Percentiles rank a stretch among this genome's conserved stretches.
Evolutionary conservation across 2,888 invertebrate species (phyloP).

Genomic region (Torymus aiolomorphi): DNA sequence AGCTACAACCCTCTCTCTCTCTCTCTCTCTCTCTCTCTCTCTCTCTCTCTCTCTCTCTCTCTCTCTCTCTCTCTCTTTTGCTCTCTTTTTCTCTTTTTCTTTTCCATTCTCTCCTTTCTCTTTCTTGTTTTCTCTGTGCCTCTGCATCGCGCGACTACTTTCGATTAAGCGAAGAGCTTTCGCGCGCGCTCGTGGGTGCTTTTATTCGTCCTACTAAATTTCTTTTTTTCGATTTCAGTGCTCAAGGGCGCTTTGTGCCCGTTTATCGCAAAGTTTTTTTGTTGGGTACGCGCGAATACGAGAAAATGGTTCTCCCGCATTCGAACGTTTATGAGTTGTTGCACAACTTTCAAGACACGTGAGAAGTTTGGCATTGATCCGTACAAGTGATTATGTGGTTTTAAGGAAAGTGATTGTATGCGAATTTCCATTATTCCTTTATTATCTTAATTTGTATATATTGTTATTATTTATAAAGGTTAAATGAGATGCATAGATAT

Average conservation of each 20-base stretch:
- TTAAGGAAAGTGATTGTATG: no score
- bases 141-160: slow-evolving; percentile 13
- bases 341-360: no score
- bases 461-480: no score
- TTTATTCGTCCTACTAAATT: not conserved
- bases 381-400: no score
- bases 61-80: not conserved
- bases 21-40: slow-evolving; percentile 16
- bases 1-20: slow-evolving; percentile 8
- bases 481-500: no score
- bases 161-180: slow-evolving; percentile 34
- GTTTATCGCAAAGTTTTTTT: slow-evolving; percentile 6
- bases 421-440: no score
- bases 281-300: not conserved
- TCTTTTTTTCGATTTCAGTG: not conserved
- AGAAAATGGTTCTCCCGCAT: no score
- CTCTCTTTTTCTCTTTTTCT: not conserved
- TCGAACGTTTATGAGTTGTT: no score
- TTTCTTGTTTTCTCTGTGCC: slow-evolving; percentile 1
- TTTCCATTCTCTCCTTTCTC: not conserved
- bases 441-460: no score
- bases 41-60: slow-evolving; percentile 11
- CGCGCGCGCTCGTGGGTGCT: not conserved
- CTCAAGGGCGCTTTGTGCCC: not conserved
- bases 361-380: no score